A percentile compares a stretch with the other conserved stretches of the same genome.
Evolutionary conservation across 2,888 invertebrate genomes (phyloP).

Genomic region (Drosophila cognata): DNA sequence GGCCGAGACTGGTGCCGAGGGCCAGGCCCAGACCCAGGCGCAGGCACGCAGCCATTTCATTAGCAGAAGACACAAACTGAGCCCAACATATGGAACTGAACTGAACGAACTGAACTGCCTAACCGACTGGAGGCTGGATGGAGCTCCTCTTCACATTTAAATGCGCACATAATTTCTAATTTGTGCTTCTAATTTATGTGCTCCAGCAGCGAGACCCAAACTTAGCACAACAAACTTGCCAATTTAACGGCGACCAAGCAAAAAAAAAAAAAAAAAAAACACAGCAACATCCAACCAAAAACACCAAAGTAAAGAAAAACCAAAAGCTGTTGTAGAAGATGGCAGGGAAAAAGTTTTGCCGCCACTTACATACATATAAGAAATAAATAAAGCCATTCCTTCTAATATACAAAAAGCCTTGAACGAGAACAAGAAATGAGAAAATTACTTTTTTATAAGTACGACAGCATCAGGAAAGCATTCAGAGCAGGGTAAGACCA

Average conservation of each 20-base stretch:
- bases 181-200: conserved; percentile 84
- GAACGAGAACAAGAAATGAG: conserved; percentile 75
- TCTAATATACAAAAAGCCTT: conserved; percentile 84
- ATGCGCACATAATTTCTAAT: conserved; percentile 85
- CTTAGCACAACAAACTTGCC: conserved; percentile 81
- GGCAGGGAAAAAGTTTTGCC: conserved; percentile 70
- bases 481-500: conserved; percentile 42
- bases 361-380: conserved; percentile 75
- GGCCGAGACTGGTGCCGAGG: conserved; percentile 43
- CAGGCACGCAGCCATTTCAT: conserved; percentile 69
- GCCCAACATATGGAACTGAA: conserved; percentile 68
- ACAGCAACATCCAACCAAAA: conserved; percentile 15
- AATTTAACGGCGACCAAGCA: conserved; percentile 75
- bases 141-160: conserved; percentile 81
- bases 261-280: conserved; percentile 30
- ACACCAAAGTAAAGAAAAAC: conserved; percentile 1
- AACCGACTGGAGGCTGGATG: conserved; percentile 22
- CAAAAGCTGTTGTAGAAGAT: conserved; percentile 36
- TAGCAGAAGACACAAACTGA: conserved; percentile 50
- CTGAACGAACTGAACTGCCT: conserved; percentile 31
- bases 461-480: conserved; percentile 44
- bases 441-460: conserved; percentile 84
- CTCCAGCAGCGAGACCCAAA: conserved; percentile 69
- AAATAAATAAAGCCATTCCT: conserved; percentile 85
- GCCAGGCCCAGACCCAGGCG: conserved; percentile 12